phyloP scores from a whole-genome alignment of 2,113 vertebrate genomes.

The Eidolon helvum region DNA sequence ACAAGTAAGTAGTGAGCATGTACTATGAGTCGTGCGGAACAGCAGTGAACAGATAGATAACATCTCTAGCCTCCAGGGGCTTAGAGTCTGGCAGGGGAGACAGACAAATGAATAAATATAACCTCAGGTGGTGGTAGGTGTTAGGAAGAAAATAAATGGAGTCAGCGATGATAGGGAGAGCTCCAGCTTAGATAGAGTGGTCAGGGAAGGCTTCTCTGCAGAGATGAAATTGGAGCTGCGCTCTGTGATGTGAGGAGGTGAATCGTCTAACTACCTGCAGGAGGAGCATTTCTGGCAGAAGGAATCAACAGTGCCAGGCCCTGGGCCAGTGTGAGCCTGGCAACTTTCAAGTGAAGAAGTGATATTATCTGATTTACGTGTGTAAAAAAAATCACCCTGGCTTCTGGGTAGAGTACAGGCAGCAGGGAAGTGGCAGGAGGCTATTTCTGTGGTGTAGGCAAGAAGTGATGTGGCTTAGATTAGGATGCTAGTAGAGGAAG shows the following conservation, averaged over 20 bases:
- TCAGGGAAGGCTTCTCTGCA: neutral
- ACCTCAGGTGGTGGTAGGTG: neutral
- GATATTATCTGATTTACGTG: neutral
- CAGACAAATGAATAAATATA: neutral
- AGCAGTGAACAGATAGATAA: neutral
- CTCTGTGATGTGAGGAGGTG: neutral
- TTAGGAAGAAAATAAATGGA: neutral
- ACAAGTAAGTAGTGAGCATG: neutral
- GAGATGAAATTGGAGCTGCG: neutral
- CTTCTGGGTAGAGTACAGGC: neutral
- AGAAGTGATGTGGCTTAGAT: neutral
- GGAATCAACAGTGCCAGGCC: neutral
- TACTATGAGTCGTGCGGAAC: neutral
- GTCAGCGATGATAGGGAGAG: neutral
- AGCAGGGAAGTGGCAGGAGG: neutral
- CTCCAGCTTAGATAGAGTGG: neutral
- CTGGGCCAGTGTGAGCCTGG: neutral
- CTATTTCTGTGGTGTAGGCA: neutral
- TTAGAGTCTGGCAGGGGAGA: neutral
- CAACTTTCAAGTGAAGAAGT: neutral
- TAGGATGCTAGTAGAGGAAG: neutral
- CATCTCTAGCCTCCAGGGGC: neutral
- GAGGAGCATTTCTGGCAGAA: neutral
- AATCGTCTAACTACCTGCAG: neutral
- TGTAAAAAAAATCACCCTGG: neutral